A percentile compares a stretch with the other conserved stretches of the same genome.
phyloP scores from a whole-genome alignment of 2,113 vertebrate genomes.

The Glareola pratincola region DNA sequence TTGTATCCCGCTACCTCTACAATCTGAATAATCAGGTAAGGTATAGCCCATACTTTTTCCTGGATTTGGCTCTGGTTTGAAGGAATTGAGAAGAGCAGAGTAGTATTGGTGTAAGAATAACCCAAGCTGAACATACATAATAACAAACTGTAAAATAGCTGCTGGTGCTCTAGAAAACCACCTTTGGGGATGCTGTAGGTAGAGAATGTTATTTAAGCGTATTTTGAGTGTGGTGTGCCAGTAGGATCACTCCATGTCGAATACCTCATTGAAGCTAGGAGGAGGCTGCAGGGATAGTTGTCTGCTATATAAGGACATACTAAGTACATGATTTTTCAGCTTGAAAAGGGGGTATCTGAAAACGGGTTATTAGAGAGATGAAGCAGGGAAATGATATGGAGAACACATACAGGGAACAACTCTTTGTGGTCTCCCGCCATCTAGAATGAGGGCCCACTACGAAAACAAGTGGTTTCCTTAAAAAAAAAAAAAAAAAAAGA shows the following conservation, averaged over 20 bases:
- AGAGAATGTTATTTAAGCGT: neutral
- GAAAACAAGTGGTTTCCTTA: neutral
- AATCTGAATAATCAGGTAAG: conserved; percentile 98
- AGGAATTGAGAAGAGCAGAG: neutral
- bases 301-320: neutral
- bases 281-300: neutral
- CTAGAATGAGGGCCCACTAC: neutral
- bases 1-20: conserved; percentile 97
- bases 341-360: neutral
- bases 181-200: neutral
- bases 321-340: neutral
- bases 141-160: neutral
- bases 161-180: neutral
- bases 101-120: fast-evolving
- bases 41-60: neutral
- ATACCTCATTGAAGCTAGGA: neutral
- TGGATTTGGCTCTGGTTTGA: neutral
- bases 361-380: neutral
- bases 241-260: neutral
- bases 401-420: neutral
- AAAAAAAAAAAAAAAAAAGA: neutral
- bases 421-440: neutral
- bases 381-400: neutral
- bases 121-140: neutral
- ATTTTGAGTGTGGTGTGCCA: neutral